Conservation (phyloP, 2,797 vertebrate species). For the Vultur gryphus region DNA sequence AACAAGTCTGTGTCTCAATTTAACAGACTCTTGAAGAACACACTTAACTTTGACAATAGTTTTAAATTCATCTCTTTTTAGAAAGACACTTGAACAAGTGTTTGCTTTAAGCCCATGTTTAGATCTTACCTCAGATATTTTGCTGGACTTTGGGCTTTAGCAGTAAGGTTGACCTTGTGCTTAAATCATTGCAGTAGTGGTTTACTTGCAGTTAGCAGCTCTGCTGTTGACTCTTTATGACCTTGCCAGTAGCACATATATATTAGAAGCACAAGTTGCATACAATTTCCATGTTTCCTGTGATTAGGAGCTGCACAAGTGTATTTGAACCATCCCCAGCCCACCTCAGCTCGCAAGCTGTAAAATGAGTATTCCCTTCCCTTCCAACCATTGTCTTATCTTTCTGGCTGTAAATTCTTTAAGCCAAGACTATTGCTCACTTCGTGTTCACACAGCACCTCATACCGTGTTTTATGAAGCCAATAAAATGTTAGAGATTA, state of each 20-base stretch:
- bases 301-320: background rate
- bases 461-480: background rate
- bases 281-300: background rate
- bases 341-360: background rate
- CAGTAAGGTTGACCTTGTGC: background rate
- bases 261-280: background rate
- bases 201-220: background rate
- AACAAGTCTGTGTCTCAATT: background rate
- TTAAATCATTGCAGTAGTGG: background rate
- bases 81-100: background rate
- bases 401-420: background rate
- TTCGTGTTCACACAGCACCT: constrained; percentile 17
- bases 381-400: background rate
- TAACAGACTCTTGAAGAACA: background rate
- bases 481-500: constrained; percentile 18
- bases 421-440: constrained; percentile 1
- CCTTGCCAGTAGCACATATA: background rate
- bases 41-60: background rate
- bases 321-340: background rate
- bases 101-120: background rate
- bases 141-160: background rate
- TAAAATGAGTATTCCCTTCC: background rate
- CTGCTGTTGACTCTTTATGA: background rate
- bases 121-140: background rate
- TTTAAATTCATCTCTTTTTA: background rate